Base-by-base conservation (phyloP, 2,113 vertebrate genomes). In the Eulemur macaco region DNA sequence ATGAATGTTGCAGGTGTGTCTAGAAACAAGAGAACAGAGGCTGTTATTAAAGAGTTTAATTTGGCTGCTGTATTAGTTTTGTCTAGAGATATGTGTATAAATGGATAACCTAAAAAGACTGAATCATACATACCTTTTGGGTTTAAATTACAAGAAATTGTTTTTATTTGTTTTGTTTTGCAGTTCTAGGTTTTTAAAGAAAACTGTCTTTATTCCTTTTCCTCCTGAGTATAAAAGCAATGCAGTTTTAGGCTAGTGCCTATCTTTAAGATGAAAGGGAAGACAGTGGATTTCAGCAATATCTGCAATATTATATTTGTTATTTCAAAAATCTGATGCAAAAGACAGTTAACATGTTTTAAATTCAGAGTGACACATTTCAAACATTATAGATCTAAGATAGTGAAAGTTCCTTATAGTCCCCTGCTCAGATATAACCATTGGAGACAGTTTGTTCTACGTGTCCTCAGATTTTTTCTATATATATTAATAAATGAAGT, bases 101-200 rank as follows among this genome's bases (percentile, higher is more conserved):
- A 27, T 81, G 73, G 29, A 6, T 71, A 47, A 63, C 6, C 2
- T 68, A n/a, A 8, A 60, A 88, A 76, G 29, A 80, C 54, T 71
- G 5, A 92, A 14, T 50, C n/a, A 34, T 54, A 64, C n/a, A 34
- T 54, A 64, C 71, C 42, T 86, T 93, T 85, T 47, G 13, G 4
- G 18, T 52, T 94, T 73, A 94, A 91, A 78, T 92, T 34, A 83
- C 5, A 86, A 63, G 27, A 85, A 81, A 60, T 27, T 50, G 7
- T 54, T 92, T 92, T 83, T 86, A 8, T 69, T 85, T 83, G 21
- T 84, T 94, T 83, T 88, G 39, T 90, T 96, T 96, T 89, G 14
- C 13, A n/a, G 29, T 66, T 89, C 45, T 74, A 64, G 31, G 42
- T 66, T 95, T 85, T 95, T 73, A 52, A 82, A 95, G 60, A 86